Evolutionary conservation across 1,140 invertebrate genomes (phyloP).

Genomic region (Drosophila sulfurigaster): DNA sequence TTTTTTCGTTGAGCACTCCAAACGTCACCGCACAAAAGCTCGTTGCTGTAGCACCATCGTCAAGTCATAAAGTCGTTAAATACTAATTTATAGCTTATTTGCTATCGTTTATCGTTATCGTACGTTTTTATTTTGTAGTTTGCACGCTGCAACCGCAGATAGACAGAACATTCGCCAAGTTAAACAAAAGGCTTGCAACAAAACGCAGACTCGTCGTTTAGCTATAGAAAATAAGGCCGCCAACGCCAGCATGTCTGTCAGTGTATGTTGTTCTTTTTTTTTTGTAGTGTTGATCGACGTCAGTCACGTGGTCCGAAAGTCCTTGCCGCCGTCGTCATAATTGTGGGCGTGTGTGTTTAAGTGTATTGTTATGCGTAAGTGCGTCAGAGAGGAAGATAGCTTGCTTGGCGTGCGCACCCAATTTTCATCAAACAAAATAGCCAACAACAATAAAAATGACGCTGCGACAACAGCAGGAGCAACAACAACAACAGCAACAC

Average conservation of each 20-base stretch:
- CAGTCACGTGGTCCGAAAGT: background rate
- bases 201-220: conserved; percentile 18
- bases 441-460: conserved; percentile 19
- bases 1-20: conserved; percentile 20
- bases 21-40: conserved; percentile 32
- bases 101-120: conserved; percentile 1
- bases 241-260: conserved; percentile 6
- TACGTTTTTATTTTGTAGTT: background rate
- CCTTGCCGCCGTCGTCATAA: too few relatives aligned
- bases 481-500: conserved; percentile 40
- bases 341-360: background rate
- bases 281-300: conserved; percentile 1
- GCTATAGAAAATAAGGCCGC: conserved; percentile 9
- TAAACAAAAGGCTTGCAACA: conserved; percentile 11
- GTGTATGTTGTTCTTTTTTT: background rate
- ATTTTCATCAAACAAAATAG: background rate
- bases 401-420: conserved; percentile 38
- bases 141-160: conserved; percentile 44
- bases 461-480: conserved; percentile 35
- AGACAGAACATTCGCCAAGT: conserved; percentile 41
- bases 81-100: too few relatives aligned
- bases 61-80: background rate
- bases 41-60: conserved; percentile 21
- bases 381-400: background rate
- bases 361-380: background rate